Evolutionary conservation across 2,797 vertebrate genomes (phyloP).

Genomic region (Pogonophryne albipinna): DNA sequence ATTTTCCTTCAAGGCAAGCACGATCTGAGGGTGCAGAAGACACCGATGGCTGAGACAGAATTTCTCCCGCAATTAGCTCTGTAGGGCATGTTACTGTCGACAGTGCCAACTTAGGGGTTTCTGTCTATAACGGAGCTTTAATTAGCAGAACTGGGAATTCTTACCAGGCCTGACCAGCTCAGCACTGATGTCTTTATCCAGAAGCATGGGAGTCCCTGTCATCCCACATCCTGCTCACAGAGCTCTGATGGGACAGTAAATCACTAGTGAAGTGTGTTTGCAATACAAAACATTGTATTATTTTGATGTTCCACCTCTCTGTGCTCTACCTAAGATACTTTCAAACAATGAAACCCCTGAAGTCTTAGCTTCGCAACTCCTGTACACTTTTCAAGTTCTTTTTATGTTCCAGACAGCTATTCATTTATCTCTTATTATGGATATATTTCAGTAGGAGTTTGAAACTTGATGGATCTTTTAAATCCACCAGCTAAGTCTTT

Average conservation of each 20-base stretch:
- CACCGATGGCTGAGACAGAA: conserved; percentile 57
- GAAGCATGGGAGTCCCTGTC: conserved; percentile 42
- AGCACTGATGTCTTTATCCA: conserved; percentile 66
- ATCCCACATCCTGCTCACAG: conserved; percentile 35
- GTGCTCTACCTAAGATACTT: background rate
- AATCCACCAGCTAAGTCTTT: background rate
- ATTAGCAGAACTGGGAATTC: conserved; percentile 81
- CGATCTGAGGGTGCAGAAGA: conserved; percentile 43
- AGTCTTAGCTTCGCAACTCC: background rate
- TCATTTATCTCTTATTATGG: background rate
- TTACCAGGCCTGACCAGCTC: conserved; percentile 52
- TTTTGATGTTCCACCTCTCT: conserved; percentile 10
- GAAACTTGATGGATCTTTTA: background rate
- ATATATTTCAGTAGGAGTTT: background rate
- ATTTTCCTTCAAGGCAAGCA: conserved; percentile 56
- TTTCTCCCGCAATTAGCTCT: conserved; percentile 75
- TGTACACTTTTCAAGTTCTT: background rate
- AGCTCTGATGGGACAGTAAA: conserved; percentile 34
- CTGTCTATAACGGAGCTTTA: conserved; percentile 66
- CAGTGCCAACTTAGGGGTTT: conserved; percentile 50
- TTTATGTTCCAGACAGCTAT: background rate
- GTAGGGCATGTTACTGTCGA: conserved; percentile 69
- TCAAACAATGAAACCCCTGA: background rate
- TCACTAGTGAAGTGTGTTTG: background rate
- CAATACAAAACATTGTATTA: background rate